Evolutionary conservation across 2,888 invertebrate genomes (phyloP).

Genomic region (Eretmocerus hayati): DNA sequence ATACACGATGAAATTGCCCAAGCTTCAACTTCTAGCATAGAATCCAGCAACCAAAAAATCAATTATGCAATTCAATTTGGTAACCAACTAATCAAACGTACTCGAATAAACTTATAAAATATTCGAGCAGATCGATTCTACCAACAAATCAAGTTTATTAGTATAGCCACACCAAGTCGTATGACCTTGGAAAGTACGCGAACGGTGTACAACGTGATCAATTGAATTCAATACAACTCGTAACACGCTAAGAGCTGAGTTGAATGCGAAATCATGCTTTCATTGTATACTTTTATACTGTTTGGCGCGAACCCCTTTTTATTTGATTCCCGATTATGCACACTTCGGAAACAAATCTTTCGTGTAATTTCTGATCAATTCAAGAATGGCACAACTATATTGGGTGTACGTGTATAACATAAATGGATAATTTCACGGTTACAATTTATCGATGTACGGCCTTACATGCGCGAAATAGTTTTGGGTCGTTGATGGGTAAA

Average conservation of each 20-base stretch:
- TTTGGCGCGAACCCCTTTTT: constrained; percentile 31
- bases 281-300: neutral
- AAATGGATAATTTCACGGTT: constrained; percentile 15
- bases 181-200: neutral
- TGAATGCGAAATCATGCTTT: neutral
- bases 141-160: too few relatives aligned
- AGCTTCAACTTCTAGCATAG: too few relatives aligned
- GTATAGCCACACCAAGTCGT: neutral
- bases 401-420: neutral
- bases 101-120: too few relatives aligned
- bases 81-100: too few relatives aligned
- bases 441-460: constrained; percentile 27
- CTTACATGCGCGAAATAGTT: neutral
- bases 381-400: too few relatives aligned
- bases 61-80: too few relatives aligned
- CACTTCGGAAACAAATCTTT: constrained; percentile 42
- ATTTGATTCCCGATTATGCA: constrained; percentile 45
- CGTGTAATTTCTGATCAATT: constrained; percentile 44
- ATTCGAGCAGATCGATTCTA: too few relatives aligned
- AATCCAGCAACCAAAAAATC: too few relatives aligned
- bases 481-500: neutral
- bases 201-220: neutral
- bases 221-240: too few relatives aligned
- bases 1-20: too few relatives aligned
- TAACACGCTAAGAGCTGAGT: neutral